Evolutionary conservation across 2,797 vertebrate species (phyloP), one percentile per base, ranked within the genome.

Genomic region (Carduelis carduelis): DNA sequence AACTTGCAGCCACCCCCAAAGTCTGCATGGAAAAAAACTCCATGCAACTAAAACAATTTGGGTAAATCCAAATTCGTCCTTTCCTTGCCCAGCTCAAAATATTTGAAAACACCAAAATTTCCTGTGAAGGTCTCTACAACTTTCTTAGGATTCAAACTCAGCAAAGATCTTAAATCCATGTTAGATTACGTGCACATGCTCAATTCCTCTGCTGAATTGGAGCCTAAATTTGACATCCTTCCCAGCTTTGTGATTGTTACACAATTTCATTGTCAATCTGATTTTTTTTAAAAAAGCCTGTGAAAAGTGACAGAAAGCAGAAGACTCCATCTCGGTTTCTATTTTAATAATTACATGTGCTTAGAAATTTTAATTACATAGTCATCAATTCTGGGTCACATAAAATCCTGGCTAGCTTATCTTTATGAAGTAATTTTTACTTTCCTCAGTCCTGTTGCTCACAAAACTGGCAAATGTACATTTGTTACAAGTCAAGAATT

Each of bases 321-420:
- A 95, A 94, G 59, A 76, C 30, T 46, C 1, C 20, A 19, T 81
- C 50, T 49, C 69, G 75, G 53, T 69, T 93, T 90, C 60, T 92
- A 61, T 88, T 88, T 87, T 94, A 91, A 93, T 90, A 92, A 95
- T 91, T 79, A 39, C 22, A 57, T 32, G 27, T 50, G 57, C 64
- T 91, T 91, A 93, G 76, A 93, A 94, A 91, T 91, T 74, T 69
- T 93, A 93, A 96, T 95, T 95, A 49, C 55, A 34, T 21, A 66
- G 68, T 78, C 81, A 85, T 95, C 78, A 94, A 75, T 46, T 81
- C 28, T 57, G 0, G 0, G 80, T 95, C 83, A 69, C 34, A 66
- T 78, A 93, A 95, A 92, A 83, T 57, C 37, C 39, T 87, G 75
- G 43, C 47, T 71, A 50, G 32, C 20, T 82, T 82, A 47, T 66